A percentile compares a stretch with the other conserved stretches of the same genome.
These are phyloP conservation scores for Sinelater perroti DNA, from an alignment of 2,888 invertebrate species.

Conservation along the genomic window DNA sequence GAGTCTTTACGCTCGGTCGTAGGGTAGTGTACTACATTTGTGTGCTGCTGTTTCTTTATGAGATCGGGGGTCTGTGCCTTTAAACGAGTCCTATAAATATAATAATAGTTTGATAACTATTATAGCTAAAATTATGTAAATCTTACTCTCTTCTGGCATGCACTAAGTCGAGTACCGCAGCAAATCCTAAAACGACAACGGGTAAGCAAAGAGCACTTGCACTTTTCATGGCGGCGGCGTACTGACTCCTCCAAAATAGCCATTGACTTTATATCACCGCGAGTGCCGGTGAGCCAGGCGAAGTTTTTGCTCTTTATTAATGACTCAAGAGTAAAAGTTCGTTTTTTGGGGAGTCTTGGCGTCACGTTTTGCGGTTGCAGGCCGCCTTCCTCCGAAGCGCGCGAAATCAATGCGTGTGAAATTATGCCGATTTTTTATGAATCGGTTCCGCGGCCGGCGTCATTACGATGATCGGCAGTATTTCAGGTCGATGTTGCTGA, in stretches of 20 bases:
- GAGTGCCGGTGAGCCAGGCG: neutral
- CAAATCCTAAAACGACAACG: neutral
- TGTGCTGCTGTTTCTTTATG: slow-evolving; percentile 68
- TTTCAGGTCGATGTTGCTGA: too few relatives aligned
- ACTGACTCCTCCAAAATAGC: slow-evolving; percentile 11
- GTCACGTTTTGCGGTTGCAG: slow-evolving; percentile 17
- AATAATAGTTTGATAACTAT: neutral
- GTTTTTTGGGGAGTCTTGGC: neutral
- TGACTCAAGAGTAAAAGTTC: slow-evolving; percentile 13
- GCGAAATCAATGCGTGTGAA: slow-evolving; percentile 19
- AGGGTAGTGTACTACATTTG: slow-evolving; percentile 68
- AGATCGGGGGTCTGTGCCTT: slow-evolving; percentile 69
- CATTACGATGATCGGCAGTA: too few relatives aligned
- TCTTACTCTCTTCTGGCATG: slow-evolving; percentile 5
- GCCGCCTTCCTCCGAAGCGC: slow-evolving; percentile 7
- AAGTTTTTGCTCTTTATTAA: slow-evolving; percentile 3
- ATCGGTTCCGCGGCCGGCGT: too few relatives aligned
- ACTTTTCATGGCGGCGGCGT: neutral
- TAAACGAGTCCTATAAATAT: slow-evolving; percentile 69
- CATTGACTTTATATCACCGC: slow-evolving; percentile 16
- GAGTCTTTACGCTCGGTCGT: neutral
- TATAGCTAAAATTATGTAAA: neutral
- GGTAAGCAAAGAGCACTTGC: neutral
- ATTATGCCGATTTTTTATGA: slow-evolving; percentile 4
- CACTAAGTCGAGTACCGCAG: neutral